A percentile compares a stretch with the other conserved stretches of the same genome.
Conservation (phyloP, 2,888 invertebrate species). For the Villa cingulata region DNA sequence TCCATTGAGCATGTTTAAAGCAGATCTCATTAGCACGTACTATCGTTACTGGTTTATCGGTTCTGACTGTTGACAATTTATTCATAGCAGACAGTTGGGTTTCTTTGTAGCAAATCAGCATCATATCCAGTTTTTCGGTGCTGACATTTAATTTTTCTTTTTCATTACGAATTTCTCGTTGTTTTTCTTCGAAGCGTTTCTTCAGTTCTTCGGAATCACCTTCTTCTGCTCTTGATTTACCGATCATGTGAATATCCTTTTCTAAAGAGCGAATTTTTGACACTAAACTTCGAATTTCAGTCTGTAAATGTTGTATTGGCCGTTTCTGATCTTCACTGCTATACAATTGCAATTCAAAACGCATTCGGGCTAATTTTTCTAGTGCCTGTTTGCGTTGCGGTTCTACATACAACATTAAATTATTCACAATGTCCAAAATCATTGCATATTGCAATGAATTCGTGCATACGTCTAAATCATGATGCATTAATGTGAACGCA, state of each 20-base stretch:
- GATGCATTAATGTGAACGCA: conserved; percentile 95
- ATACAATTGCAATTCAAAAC: conserved; percentile 85
- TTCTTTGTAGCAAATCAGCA: conserved; percentile 86
- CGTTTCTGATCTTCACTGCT: conserved; percentile 82
- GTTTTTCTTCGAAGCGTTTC: conserved; percentile 55
- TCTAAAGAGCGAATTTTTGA: conserved; percentile 76
- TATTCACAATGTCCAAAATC: conserved; percentile 95
- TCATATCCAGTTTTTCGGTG: conserved; percentile 89
- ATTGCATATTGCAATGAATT: conserved; percentile 91
- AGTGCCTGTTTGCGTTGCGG: conserved; percentile 85
- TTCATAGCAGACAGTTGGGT: conserved; percentile 48
- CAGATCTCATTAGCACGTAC: conserved; percentile 88
- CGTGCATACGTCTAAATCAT: conserved; percentile 95
- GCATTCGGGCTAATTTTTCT: conserved; percentile 74
- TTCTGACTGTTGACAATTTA: conserved; percentile 48
- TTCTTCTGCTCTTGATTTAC: conserved; percentile 62
- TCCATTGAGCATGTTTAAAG: conserved; percentile 96
- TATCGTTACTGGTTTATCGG: conserved; percentile 58
- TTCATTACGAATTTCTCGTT: conserved; percentile 62
- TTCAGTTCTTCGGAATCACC: conserved; percentile 44
- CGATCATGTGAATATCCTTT: conserved; percentile 76
- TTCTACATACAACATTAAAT: conserved; percentile 89
- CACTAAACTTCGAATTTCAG: conserved; percentile 56
- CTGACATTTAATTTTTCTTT: conserved; percentile 76
- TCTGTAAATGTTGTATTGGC: conserved; percentile 85